phyloP scores from a whole-genome alignment of 1,140 invertebrate species.

The Drosophila erecta region DNA sequence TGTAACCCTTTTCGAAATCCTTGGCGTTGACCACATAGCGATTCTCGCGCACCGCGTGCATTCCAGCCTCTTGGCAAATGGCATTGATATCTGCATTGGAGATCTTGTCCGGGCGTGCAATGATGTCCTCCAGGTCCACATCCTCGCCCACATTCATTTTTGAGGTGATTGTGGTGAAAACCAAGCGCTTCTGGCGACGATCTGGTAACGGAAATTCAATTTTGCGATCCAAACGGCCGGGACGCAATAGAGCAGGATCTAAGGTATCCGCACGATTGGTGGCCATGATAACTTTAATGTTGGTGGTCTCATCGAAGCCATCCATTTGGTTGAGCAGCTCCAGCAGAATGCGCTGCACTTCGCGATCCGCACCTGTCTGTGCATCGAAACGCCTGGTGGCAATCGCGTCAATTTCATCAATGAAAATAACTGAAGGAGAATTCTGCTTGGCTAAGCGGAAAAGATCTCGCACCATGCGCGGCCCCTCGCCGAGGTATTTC shows the following conservation, averaged over 20 bases:
- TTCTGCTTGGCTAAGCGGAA: constrained; percentile 99
- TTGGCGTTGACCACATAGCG: constrained; percentile 97
- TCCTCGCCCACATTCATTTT: constrained; percentile 99
- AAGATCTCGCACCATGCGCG: constrained; percentile 99
- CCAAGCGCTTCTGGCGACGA: constrained; percentile 97
- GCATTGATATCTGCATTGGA: constrained; percentile 99
- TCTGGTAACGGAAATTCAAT: constrained; percentile 99
- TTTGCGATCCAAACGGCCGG: constrained; percentile 98
- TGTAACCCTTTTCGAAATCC: constrained; percentile 99
- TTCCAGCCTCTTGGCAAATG: constrained; percentile 98
- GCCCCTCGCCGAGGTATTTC: constrained; percentile 99
- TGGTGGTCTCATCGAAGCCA: constrained; percentile 99
- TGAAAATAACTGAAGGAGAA: constrained; percentile 99
- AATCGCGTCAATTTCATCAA: constrained; percentile 99
- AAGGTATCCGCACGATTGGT: constrained; percentile 98
- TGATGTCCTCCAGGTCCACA: constrained; percentile 99
- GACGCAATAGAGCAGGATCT: constrained; percentile 98
- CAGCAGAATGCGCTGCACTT: constrained; percentile 98
- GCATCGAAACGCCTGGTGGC: constrained; percentile 99
- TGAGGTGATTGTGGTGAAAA: constrained; percentile 98
- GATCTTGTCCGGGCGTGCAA: constrained; percentile 98
- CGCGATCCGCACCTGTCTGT: constrained; percentile 99
- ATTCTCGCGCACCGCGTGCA: constrained; percentile 99
- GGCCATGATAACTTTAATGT: constrained; percentile 99
- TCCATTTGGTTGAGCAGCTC: constrained; percentile 99